Percentiles rank a stretch among this genome's conserved stretches.
These are phyloP conservation scores for Syrmaticus mikado DNA, from an alignment of 2,113 vertebrate genomes.

Conservation along the genomic window DNA sequence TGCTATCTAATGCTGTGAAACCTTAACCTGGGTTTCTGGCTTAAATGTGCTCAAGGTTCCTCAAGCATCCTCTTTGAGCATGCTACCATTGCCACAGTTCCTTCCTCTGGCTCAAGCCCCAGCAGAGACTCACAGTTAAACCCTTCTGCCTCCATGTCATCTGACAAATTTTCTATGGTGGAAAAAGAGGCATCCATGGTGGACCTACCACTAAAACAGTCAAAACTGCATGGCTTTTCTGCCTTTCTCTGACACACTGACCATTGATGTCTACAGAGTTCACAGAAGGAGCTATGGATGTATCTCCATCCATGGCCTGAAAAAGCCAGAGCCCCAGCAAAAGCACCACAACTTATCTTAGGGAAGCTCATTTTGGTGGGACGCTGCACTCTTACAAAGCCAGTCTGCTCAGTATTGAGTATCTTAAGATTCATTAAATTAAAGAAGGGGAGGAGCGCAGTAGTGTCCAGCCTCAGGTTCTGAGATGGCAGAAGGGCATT, in stretches of 20 bases:
- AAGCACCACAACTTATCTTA: background rate
- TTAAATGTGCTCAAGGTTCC: background rate
- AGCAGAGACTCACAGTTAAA: background rate
- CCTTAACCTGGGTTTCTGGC: background rate
- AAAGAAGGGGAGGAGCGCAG: background rate
- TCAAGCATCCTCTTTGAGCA: background rate
- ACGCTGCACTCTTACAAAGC: background rate
- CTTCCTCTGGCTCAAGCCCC: background rate
- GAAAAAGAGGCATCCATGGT: background rate
- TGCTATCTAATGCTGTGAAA: background rate
- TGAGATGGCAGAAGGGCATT: fast-evolving
- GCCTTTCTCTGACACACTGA: background rate
- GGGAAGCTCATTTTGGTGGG: background rate
- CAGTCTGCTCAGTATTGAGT: fast-evolving
- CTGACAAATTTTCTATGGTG: background rate
- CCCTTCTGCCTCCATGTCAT: background rate
- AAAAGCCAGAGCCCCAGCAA: background rate
- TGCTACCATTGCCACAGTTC: background rate
- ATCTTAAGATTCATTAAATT: background rate
- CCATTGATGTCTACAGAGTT: background rate
- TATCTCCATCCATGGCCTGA: background rate
- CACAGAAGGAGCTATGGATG: background rate
- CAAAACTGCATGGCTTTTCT: background rate
- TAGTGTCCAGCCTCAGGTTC: background rate
- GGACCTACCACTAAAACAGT: background rate